Base-by-base conservation (phyloP, 2,797 vertebrate species). In the Peromyscus melanophrys region DNA sequence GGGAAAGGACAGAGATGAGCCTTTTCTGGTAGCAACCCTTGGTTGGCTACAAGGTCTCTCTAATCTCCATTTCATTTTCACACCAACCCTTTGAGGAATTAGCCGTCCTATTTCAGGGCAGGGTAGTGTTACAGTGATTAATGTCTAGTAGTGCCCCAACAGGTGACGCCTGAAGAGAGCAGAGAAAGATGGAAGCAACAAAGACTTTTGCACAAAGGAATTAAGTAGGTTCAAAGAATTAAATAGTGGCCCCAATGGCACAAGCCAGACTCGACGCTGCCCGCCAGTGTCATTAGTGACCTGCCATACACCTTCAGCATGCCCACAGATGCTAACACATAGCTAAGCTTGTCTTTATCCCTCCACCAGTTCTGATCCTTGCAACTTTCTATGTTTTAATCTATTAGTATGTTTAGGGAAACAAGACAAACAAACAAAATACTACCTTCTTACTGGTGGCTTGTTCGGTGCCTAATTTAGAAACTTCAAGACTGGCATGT, bases 31-130 rank as follows among this genome's bases (percentile, higher is more conserved):
- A n/a, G 46, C 34, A 19, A 40, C 55, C 17, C 31, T 40, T 23
- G 46, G 43, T 71, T 63, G 9, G 75, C 92, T 77, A 7, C 23
- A 81, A 49, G 14, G 16, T 59, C 55, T 46, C 92, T 81, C 92
- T 81, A 1, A 52, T 81, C 31, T 76, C 43, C 92, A 14, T 43
- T 95, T 76, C 49, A 25, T 81, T 80, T 93, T 92, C 77, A 49
- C 23, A 52, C 14, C 21, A 90, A 65, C 29, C 23, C 52, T 88
- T 80, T 77, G 71, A 57, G 81, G 59, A 69, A 55, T 85, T 69
- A 88, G 40, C 77, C 40, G 43, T 65, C 77, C 75, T 52, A 8
- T 81, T 95, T 95, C 80, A 46, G 67, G 55, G 4, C 14, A 40
- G 13, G 27, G 10, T 23, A 40, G 5, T 67, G 43, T 37, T 57